Percentiles rank a stretch among this genome's conserved stretches.
These are phyloP conservation scores for Microcebus ravelobensis DNA, from an alignment of 2,113 vertebrate species.

Conservation along the genomic window DNA sequence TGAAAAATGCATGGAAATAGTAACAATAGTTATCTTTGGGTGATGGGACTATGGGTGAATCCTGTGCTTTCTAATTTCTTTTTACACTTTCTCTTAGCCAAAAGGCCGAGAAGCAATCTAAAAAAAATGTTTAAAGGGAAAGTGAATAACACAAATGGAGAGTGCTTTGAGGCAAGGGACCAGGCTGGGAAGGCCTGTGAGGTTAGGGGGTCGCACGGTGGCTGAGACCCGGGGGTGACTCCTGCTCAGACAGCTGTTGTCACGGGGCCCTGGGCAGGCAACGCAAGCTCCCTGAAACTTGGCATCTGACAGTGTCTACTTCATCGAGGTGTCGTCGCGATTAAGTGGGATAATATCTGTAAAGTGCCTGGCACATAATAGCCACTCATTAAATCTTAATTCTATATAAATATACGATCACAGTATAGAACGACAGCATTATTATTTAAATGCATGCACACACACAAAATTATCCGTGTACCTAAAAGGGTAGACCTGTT, in stretches of 20 bases:
- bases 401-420: neutral
- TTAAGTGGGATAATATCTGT: neutral
- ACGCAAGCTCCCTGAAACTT: too few relatives aligned
- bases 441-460: too few relatives aligned
- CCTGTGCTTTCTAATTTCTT: neutral
- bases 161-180: neutral
- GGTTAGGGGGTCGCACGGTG: rapidly evolving
- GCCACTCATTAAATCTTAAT: neutral
- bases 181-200: neutral
- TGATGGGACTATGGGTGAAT: neutral
- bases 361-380: neutral
- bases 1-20: neutral
- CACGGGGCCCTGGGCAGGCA: neutral
- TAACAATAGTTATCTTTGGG: neutral
- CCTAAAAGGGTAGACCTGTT: neutral
- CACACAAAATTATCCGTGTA: neutral
- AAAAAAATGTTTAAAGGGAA: neutral
- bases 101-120: too few relatives aligned
- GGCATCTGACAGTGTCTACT: too few relatives aligned
- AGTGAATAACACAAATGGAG: neutral
- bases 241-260: neutral
- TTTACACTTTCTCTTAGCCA: too few relatives aligned
- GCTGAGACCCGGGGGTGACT: neutral
- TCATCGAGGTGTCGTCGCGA: rapidly evolving
- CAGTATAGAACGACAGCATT: too few relatives aligned